Percentiles rank a stretch among this genome's conserved stretches.
phyloP scores from a whole-genome alignment of 1,140 invertebrate species.

The Apis dorsata region DNA sequence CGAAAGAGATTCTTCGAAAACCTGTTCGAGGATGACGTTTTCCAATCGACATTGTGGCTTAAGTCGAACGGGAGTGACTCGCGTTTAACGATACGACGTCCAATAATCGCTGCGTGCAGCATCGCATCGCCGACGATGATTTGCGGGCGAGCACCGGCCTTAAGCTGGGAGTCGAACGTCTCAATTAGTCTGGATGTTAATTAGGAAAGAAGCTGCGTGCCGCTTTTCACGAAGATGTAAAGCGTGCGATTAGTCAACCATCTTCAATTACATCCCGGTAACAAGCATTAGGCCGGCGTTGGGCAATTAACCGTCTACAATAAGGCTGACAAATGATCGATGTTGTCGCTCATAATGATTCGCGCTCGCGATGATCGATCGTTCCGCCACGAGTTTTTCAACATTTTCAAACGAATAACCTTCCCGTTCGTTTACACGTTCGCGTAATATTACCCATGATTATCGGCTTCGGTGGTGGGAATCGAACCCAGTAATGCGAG shows the following conservation, averaged over 20 bases:
- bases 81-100: conserved; percentile 13
- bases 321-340: conserved; percentile 58
- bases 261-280: conserved; percentile 49
- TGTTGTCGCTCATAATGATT: conserved; percentile 50
- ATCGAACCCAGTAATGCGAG: background rate
- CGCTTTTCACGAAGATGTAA: conserved; percentile 48
- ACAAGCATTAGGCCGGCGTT: conserved; percentile 38
- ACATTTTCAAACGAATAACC: conserved; percentile 2
- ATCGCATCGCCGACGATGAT: conserved; percentile 10
- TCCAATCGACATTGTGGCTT: background rate
- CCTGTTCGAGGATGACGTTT: background rate
- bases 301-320: conserved; percentile 54
- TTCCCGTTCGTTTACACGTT: background rate
- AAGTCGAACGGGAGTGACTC: background rate
- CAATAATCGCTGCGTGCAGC: background rate
- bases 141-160: conserved; percentile 7
- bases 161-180: conserved; percentile 14
- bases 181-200: conserved; percentile 50
- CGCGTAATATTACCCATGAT: background rate
- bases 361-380: conserved; percentile 53
- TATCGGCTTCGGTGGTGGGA: background rate
- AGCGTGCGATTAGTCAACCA: conserved; percentile 54
- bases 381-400: conserved; percentile 63
- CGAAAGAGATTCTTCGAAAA: background rate
- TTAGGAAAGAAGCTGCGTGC: conserved; percentile 43